phyloP scores from a whole-genome alignment of 1,140 invertebrate species.

The Danaus melanippus region DNA sequence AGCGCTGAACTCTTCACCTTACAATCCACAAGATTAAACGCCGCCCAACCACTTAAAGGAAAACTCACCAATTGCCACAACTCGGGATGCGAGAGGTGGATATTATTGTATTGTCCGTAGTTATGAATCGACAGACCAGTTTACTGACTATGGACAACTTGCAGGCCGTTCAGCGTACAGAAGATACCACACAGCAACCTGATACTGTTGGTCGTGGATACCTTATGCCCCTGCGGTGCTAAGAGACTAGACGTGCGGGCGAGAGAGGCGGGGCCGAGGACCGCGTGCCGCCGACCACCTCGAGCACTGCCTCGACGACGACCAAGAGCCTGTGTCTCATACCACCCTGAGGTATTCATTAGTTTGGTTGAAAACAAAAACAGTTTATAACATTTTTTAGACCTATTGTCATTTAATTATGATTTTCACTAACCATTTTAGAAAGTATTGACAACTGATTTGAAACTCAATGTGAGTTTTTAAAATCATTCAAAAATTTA shows the following conservation, averaged over 20 bases:
- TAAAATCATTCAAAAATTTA: background rate
- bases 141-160: constrained; percentile 2
- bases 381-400: no score
- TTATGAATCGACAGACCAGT: background rate
- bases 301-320: constrained; percentile 77
- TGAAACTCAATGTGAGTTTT: no score
- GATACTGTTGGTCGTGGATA: constrained; percentile 91
- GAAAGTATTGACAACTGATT: no score
- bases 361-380: no score
- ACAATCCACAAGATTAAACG: constrained; percentile 84
- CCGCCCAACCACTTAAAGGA: constrained; percentile 81
- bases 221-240: constrained; percentile 88
- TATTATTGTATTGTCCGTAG: background rate
- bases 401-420: no score
- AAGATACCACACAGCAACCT: constrained; percentile 93
- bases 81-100: constrained; percentile 89
- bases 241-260: constrained; percentile 87
- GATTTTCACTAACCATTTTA: no score
- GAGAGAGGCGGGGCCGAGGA: constrained; percentile 77
- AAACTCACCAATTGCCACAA: constrained; percentile 92
- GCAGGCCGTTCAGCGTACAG: constrained; percentile 92
- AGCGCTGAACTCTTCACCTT: constrained; percentile 90
- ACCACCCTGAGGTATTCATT: constrained; percentile 82
- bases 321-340: constrained; percentile 87
- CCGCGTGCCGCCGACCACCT: constrained; percentile 68